Evolutionary conservation across 2,113 vertebrate species (phyloP), one percentile per base, ranked within the genome.

Genomic region (Zingel zingel): DNA sequence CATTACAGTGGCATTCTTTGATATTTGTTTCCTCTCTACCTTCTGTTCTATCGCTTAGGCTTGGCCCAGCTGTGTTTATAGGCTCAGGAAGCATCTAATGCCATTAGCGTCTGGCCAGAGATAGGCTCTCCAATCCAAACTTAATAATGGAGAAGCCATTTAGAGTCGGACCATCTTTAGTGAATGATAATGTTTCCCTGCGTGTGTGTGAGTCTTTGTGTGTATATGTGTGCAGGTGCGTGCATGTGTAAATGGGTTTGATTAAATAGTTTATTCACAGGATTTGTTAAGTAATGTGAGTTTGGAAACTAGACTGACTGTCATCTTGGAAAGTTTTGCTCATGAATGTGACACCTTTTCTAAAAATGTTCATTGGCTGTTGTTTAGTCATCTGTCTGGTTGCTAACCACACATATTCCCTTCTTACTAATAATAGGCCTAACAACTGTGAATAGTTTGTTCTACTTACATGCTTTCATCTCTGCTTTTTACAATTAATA

Each of bases 121-220:
- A 83, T 70, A 10, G 15, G 62, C 69, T 72, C 61, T 64, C 58
- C 76, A 50, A 67, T 75, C 83, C 56, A 89, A 92, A 94, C 45
- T 83, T 88, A 90, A 93, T 92, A 90, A 94, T 72, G 50, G 51
- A 86, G 69, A 70, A 85, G 74, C 82, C 79, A 91, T 91, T 89
- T 78, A 72, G 83, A 78, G 61, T 47, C 54, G 61, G 72, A 36
- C 13, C 25, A 14, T 88, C 75, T 85, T 77, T 27, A 57, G 82
- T 0, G 62, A 83, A 71, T 12, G 3, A 58, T 77, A 82, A 86
- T 89, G 77, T 76, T 70, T 43, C 18, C 12, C 30, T 67, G 47
- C 1, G 16, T 10, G 6, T 25, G 9, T 36, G 7, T 71, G 27
- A 23, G 23, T 11, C 6, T 6, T 33, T 18, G 39, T 27, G 13